A percentile compares a stretch with the other conserved stretches of the same genome.
Evolutionary conservation across 2,888 invertebrate species (phyloP).

Genomic region (Ametastegia equiseti): DNA sequence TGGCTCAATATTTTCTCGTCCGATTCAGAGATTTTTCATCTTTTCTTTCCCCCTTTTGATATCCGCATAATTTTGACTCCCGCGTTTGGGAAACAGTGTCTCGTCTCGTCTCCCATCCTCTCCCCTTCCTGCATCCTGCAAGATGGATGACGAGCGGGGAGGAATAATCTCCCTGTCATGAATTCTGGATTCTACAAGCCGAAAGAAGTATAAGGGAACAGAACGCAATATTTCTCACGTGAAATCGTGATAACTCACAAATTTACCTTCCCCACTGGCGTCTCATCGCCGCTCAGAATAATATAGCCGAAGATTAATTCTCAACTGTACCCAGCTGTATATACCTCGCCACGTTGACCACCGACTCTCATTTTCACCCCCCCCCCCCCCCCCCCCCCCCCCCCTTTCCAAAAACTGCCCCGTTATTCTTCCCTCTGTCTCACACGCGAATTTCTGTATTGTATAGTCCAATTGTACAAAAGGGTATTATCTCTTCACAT

Average conservation of each 20-base stretch:
- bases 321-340: not conserved
- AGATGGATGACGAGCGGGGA: conserved; percentile 50
- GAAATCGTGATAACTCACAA: conserved; percentile 49
- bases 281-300: conserved; percentile 28
- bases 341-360: conserved; percentile 14
- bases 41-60: conserved; percentile 49
- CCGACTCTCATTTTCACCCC: not conserved
- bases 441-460: conserved; percentile 23
- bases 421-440: conserved; percentile 1
- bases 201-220: conserved; percentile 48
- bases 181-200: conserved; percentile 50
- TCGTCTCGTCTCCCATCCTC: conserved; percentile 47
- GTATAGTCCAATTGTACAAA: conserved; percentile 9
- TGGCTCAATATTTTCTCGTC: conserved; percentile 42
- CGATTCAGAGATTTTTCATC: conserved; percentile 50
- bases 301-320: conserved; percentile 39
- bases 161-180: conserved; percentile 50
- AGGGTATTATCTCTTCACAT: not conserved
- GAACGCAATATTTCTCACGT: conserved; percentile 45
- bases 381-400: not conserved
- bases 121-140: too few relatives aligned
- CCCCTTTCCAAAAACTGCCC: not conserved
- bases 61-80: conserved; percentile 51
- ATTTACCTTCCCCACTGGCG: conserved; percentile 17
- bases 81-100: conserved; percentile 42